phyloP scores from a whole-genome alignment of 2,113 vertebrate species.

The Poecilia latipinna region DNA sequence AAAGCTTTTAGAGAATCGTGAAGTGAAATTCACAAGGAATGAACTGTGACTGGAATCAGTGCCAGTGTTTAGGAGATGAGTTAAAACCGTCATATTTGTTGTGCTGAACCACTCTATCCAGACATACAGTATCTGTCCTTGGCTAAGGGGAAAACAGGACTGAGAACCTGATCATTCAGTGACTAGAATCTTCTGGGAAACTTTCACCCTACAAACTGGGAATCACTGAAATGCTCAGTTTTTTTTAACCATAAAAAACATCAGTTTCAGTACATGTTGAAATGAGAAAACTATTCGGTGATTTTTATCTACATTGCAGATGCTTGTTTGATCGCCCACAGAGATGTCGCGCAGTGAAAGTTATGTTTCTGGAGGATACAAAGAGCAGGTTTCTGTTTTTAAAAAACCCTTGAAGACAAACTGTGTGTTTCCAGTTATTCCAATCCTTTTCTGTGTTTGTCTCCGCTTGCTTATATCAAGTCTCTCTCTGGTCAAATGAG shows the following conservation, averaged over 20 bases:
- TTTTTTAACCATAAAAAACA: no score
- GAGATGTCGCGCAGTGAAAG: constrained; percentile 36
- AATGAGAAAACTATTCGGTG: not conserved
- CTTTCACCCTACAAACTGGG: not conserved
- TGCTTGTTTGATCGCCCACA: constrained; percentile 41
- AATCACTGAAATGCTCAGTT: not conserved
- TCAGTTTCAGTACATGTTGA: not conserved
- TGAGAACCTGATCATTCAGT: no score
- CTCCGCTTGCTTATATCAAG: constrained; percentile 21
- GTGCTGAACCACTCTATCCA: no score
- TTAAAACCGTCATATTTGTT: no score
- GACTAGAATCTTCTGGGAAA: no score
- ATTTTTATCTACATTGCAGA: constrained; percentile 8
- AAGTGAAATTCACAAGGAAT: no score
- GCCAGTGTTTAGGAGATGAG: no score
- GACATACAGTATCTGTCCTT: no score
- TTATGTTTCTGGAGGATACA: constrained; percentile 35
- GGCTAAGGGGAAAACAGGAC: no score
- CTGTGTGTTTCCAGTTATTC: constrained; percentile 32
- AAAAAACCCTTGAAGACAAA: constrained; percentile 14
- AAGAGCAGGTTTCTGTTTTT: constrained; percentile 38
- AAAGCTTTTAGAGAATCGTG: no score
- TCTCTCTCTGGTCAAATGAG: constrained; percentile 27
- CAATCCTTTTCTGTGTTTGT: constrained; percentile 2
- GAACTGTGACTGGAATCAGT: no score